Conservation (phyloP, 2,888 invertebrate species). For the Orchestes rusci region DNA sequence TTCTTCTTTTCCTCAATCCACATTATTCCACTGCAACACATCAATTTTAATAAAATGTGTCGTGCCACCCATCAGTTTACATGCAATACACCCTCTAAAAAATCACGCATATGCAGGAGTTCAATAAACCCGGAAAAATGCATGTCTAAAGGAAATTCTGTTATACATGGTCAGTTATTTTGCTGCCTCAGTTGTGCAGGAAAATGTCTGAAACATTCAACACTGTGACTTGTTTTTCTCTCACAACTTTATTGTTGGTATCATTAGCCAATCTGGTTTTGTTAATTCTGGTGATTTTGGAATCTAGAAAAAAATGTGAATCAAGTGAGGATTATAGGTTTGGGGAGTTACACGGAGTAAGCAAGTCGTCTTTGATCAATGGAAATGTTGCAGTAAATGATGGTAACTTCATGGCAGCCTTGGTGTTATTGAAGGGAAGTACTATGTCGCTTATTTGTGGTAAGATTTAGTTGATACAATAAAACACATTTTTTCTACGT, state of each 20-base stretch:
- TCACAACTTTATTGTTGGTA: slow-evolving; percentile 29
- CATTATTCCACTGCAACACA: too few species aligned
- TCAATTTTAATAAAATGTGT: too few species aligned
- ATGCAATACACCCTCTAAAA: too few species aligned
- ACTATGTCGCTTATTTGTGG: slow-evolving; percentile 19
- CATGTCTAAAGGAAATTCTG: too few species aligned
- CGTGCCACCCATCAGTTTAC: too few species aligned
- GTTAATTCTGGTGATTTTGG: slow-evolving; percentile 27
- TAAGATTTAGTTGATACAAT: slow-evolving; percentile 10
- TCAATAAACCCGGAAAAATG: too few species aligned
- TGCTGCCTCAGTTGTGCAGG: too few species aligned
- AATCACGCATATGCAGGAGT: too few species aligned
- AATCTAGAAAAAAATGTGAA: slow-evolving; percentile 24
- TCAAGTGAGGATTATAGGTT: slow-evolving; percentile 7
- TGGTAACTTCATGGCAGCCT: slow-evolving; percentile 22
- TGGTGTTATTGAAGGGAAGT: slow-evolving; percentile 15
- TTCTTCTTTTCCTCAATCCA: too few species aligned
- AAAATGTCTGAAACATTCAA: slow-evolving; percentile 20
- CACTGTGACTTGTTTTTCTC: slow-evolving; percentile 27
- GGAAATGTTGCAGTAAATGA: slow-evolving; percentile 6
- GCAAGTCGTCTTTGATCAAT: slow-evolving; percentile 12
- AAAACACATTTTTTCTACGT: not conserved
- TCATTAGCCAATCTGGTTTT: slow-evolving; percentile 30
- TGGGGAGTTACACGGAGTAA: slow-evolving; percentile 9
- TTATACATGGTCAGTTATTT: too few species aligned